Conservation (phyloP, 2,888 invertebrate genomes). For the Lasioglossum oenotherae region DNA sequence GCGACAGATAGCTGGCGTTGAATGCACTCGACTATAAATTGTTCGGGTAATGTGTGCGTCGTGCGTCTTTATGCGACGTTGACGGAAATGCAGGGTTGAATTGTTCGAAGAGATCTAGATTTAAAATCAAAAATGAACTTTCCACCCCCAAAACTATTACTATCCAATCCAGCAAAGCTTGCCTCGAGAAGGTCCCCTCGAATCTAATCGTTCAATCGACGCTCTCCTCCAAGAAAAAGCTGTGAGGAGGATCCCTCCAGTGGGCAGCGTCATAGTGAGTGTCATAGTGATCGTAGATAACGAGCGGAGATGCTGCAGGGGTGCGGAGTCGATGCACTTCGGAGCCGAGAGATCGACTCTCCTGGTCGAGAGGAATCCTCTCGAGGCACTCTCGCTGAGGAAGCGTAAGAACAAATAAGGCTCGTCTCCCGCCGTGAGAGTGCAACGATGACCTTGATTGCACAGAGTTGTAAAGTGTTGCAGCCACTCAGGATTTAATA, state of each 20-base stretch:
- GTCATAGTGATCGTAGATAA: not conserved
- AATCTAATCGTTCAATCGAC: not conserved
- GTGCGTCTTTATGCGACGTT: not conserved
- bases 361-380: not conserved
- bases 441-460: not conserved
- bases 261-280: not conserved
- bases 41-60: not conserved
- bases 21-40: not conserved
- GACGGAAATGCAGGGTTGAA: not conserved
- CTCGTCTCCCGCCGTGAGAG: not conserved
- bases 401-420: not conserved
- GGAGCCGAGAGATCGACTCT: not conserved
- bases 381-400: not conserved
- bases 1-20: not conserved
- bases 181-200: not conserved
- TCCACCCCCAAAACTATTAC: not conserved
- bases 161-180: not conserved
- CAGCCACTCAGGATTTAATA: not conserved
- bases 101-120: too few species aligned
- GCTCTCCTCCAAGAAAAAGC: not conserved
- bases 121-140: not conserved
- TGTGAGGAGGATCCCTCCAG: not conserved
- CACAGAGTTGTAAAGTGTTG: not conserved
- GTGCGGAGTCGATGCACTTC: not conserved
- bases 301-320: not conserved